A percentile compares a stretch with the other conserved stretches of the same genome.
Evolutionary conservation across 1,140 invertebrate genomes (phyloP).

Genomic region (Aphelenchoides fujianensis): DNA sequence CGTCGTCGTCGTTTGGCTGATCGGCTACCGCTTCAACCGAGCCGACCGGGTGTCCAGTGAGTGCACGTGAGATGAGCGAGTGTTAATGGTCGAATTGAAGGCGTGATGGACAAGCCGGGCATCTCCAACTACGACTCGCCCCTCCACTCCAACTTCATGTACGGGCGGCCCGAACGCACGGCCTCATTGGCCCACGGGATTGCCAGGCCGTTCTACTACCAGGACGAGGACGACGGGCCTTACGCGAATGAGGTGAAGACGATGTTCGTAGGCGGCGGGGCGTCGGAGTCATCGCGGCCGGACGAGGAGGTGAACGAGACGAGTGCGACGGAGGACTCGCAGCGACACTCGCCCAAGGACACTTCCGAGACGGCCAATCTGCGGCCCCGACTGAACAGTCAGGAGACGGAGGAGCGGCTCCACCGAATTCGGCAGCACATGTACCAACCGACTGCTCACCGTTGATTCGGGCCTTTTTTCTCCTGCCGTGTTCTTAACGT

Average conservation of each 20-base stretch:
- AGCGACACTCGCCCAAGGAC: neutral
- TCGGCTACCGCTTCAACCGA: conserved; percentile 45
- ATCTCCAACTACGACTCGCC: conserved; percentile 35
- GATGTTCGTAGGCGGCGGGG: conserved; percentile 43
- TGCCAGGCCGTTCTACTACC: conserved; percentile 47
- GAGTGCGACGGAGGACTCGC: neutral
- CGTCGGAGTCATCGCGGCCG: neutral
- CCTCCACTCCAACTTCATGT: conserved; percentile 49
- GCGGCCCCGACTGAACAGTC: neutral
- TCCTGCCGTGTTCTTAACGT: neutral
- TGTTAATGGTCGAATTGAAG: conserved; percentile 20
- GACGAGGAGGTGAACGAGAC: neutral
- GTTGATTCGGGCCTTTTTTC: neutral
- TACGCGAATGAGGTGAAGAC: conserved; percentile 50
- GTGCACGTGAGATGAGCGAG: conserved; percentile 19
- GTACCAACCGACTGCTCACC: neutral
- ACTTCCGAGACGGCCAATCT: conserved; percentile 4
- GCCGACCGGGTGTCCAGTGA: conserved; percentile 32
- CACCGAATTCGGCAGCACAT: conserved; percentile 5
- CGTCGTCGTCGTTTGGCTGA: conserved; percentile 56
- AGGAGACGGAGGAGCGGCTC: neutral
- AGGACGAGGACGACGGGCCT: conserved; percentile 44
- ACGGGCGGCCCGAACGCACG: conserved; percentile 35
- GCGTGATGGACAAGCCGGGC: conserved; percentile 37
- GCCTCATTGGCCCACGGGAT: conserved; percentile 22